Percentiles rank a stretch among this genome's conserved stretches.
Conservation (phyloP, 2,113 vertebrate genomes). For the Micromys minutus region DNA sequence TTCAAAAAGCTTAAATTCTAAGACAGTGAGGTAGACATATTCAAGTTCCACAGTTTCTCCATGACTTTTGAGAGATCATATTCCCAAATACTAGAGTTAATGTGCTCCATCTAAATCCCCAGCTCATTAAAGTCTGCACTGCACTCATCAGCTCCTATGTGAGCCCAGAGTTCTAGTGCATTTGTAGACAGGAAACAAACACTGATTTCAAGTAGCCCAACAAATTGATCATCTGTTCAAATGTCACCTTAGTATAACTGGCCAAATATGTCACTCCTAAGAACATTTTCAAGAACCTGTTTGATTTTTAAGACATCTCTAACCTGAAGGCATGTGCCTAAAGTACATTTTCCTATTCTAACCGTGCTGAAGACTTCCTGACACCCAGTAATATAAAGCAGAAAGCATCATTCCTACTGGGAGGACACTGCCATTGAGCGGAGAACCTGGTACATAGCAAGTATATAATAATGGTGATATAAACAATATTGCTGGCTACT, state of each 20-base stretch:
- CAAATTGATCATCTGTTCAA: background rate
- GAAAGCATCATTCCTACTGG: no score
- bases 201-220: background rate
- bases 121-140: background rate
- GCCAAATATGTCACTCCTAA: background rate
- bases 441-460: background rate
- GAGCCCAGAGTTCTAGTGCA: background rate
- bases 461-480: no score
- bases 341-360: background rate
- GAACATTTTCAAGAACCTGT: background rate
- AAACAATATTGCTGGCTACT: background rate
- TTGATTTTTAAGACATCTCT: background rate
- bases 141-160: background rate
- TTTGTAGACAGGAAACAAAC: background rate
- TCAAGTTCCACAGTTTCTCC: background rate
- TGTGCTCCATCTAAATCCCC: background rate
- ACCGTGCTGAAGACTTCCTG: background rate
- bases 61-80: background rate
- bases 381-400: background rate
- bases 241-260: background rate
- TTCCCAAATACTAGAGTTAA: background rate
- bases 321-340: background rate
- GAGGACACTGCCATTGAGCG: background rate
- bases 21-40: background rate
- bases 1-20: background rate